A percentile compares a stretch with the other conserved stretches of the same genome.
phyloP scores from a whole-genome alignment of 1,140 invertebrate genomes.

The Scaptomyza pallida region DNA sequence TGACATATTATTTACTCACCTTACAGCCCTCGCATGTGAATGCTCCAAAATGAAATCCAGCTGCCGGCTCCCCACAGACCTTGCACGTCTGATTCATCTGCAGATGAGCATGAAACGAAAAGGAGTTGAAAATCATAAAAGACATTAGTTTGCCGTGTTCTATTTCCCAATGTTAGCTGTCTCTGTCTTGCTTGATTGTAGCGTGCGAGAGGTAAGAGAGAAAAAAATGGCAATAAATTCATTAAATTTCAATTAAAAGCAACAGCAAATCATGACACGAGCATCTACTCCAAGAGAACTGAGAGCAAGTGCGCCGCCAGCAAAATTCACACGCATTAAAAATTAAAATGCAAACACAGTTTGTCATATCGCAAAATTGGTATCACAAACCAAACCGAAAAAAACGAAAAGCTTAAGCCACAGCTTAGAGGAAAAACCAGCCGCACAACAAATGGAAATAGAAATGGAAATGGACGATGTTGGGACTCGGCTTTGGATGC shows the following conservation, averaged over 20 bases:
- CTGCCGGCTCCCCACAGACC: slow-evolving; percentile 93
- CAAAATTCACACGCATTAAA: slow-evolving; percentile 84
- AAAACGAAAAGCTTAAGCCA: slow-evolving; percentile 24
- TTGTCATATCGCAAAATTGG: slow-evolving; percentile 82
- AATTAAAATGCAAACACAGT: slow-evolving; percentile 83
- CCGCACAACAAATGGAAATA: slow-evolving; percentile 18
- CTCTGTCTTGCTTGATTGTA: background rate
- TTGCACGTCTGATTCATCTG: slow-evolving; percentile 93
- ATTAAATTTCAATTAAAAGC: slow-evolving; percentile 84
- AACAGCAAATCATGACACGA: slow-evolving; percentile 82
- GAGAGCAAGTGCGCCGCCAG: slow-evolving; percentile 58
- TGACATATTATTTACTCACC: slow-evolving; percentile 85
- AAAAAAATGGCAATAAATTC: slow-evolving; percentile 75
- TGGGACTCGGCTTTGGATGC: slow-evolving; percentile 20
- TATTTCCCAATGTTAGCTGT: background rate
- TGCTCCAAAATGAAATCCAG: slow-evolving; percentile 95
- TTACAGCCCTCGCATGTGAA: slow-evolving; percentile 96
- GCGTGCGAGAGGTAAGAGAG: slow-evolving; percentile 9
- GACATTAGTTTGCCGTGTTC: slow-evolving; percentile 27
- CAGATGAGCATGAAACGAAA: slow-evolving; percentile 68
- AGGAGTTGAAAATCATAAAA: slow-evolving; percentile 50
- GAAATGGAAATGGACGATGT: slow-evolving; percentile 67
- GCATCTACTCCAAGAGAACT: slow-evolving; percentile 47
- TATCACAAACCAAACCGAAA: slow-evolving; percentile 58
- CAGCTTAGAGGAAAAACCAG: slow-evolving; percentile 33